phyloP scores from a whole-genome alignment of 2,113 vertebrate genomes.

The Falco punctatus region DNA sequence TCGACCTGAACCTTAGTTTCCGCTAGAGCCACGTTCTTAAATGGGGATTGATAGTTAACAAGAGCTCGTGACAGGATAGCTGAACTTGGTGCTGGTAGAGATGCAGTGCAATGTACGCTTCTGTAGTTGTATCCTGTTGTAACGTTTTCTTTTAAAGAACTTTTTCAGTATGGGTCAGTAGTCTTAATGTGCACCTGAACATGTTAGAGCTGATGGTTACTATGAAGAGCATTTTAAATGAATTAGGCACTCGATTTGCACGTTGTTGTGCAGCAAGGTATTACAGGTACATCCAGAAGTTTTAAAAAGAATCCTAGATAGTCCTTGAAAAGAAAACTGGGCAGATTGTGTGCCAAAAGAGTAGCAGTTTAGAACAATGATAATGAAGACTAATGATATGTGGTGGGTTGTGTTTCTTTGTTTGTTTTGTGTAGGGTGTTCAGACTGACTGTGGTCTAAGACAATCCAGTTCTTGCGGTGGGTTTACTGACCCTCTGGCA shows the following conservation, averaged over 20 bases:
- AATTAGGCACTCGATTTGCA: neutral
- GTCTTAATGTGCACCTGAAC: neutral
- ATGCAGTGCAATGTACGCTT: neutral
- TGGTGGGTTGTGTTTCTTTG: neutral
- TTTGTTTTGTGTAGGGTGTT: slow-evolving; percentile 28
- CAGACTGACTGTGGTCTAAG: slow-evolving; percentile 78
- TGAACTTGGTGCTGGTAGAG: neutral
- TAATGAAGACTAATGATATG: neutral
- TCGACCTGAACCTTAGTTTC: neutral
- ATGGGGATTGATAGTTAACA: neutral
- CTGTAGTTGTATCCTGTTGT: neutral
- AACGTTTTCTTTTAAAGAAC: neutral
- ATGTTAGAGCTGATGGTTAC: neutral
- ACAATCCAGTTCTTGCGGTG: slow-evolving; percentile 85
- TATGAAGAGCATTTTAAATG: neutral
- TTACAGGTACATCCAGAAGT: neutral
- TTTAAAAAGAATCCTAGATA: neutral
- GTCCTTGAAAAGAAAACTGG: neutral
- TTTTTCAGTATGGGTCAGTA: neutral
- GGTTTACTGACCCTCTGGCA: slow-evolving; percentile 84
- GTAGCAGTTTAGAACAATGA: neutral
- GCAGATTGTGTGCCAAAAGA: neutral
- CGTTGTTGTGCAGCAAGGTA: neutral
- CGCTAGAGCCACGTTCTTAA: neutral
- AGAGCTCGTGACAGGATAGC: neutral